Percentiles rank a stretch among this genome's conserved stretches.
Conservation (phyloP, 37 sponge, comb jelly and placozoan species). For the Corticium candelabrum region DNA sequence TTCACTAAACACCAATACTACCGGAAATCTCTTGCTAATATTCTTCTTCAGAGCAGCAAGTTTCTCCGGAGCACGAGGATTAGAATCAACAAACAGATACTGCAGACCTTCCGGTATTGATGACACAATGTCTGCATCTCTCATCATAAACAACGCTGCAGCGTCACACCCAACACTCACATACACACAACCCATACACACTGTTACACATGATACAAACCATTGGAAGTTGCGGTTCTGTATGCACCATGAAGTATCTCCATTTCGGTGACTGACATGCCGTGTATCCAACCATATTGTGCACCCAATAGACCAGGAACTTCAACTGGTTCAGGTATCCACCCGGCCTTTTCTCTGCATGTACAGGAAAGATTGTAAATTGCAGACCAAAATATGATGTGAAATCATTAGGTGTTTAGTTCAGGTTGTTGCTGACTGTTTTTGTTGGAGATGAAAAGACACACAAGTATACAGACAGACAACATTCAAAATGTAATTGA, state of each 20-base stretch:
- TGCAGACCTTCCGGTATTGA: not conserved
- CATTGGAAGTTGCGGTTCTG: slow-evolving; percentile 17
- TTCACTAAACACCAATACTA: no score
- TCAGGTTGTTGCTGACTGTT: no score
- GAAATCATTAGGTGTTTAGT: no score
- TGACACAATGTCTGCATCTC: not conserved
- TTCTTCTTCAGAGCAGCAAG: not conserved
- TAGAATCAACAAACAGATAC: not conserved
- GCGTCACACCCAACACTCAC: no score
- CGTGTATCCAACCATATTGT: slow-evolving; percentile 14
- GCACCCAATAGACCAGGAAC: not conserved
- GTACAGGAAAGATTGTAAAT: no score
- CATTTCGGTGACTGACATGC: slow-evolving; percentile 35
- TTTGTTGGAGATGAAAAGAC: no score
- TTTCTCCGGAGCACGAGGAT: not conserved
- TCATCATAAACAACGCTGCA: not conserved
- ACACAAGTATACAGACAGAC: not conserved
- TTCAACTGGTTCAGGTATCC: slow-evolving; percentile 2
- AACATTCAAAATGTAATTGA: not conserved
- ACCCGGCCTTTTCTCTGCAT: not conserved
- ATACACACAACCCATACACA: no score
- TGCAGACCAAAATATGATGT: no score
- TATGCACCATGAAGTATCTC: slow-evolving; percentile 21
- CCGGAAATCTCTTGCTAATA: not conserved
- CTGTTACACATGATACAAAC: no score